These are phyloP conservation scores for Odontothrips loti DNA, from an alignment of 2,888 invertebrate genomes.

Conservation along the genomic window DNA sequence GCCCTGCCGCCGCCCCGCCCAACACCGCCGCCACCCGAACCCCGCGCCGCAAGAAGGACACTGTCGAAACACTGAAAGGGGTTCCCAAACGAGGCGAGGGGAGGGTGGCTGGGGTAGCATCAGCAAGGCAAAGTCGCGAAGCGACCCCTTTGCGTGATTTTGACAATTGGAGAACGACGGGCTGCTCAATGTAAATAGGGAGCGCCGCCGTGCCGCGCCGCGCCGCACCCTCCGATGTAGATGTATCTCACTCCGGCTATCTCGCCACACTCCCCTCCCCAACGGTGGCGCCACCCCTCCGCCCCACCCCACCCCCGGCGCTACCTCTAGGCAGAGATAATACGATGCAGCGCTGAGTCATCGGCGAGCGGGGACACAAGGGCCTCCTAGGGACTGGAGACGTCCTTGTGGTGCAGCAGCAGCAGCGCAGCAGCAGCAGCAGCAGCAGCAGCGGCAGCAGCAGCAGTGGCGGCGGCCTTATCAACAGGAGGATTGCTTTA, in stretches of 20 bases:
- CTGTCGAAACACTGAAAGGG: no score
- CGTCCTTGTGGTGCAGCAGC: no score
- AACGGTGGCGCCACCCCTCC: no score
- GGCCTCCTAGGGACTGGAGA: neutral
- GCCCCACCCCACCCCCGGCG: no score
- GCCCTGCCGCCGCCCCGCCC: no score
- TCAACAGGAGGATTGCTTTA: slow-evolving; percentile 12
- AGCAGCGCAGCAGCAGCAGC: no score
- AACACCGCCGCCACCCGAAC: no score
- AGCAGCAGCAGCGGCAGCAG: no score
- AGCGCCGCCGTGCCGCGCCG: neutral
- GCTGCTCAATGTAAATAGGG: slow-evolving; percentile 8
- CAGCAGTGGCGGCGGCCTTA: neutral
- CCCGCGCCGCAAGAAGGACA: no score
- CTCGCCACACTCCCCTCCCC: no score
- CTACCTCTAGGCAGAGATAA: neutral
- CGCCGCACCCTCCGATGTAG: no score
- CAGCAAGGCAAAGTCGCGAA: neutral
- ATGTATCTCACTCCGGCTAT: no score
- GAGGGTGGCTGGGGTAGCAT: neutral
- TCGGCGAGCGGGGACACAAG: neutral
- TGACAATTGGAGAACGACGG: neutral
- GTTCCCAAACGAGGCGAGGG: neutral
- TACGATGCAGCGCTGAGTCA: slow-evolving; percentile 11
- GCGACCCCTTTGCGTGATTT: neutral